Conservation (phyloP, 1,140 invertebrate species). For the Metopolophium dirhodum region DNA sequence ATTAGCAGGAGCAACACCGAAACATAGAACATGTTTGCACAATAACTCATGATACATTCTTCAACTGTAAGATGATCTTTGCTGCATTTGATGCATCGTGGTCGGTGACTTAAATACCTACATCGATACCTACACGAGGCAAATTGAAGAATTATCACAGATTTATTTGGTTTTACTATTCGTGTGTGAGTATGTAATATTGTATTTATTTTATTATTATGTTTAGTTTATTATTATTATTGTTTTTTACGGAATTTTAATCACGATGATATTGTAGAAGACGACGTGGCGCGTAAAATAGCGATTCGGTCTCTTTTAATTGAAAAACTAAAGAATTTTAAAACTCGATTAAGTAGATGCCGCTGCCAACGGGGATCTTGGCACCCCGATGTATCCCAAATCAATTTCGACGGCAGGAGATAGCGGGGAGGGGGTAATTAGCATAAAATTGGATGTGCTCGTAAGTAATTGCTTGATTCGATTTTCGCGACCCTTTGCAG, state of each 20-base stretch:
- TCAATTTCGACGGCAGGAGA: conserved; percentile 11
- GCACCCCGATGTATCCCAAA: conserved; percentile 52
- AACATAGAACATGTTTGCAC: too few relatives aligned
- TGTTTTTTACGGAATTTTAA: conserved; percentile 30
- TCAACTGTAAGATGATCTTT: too few relatives aligned
- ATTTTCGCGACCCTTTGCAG: conserved; percentile 18
- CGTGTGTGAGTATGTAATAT: neutral
- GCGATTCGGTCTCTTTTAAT: conserved; percentile 39
- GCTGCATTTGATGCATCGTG: too few relatives aligned
- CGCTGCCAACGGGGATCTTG: conserved; percentile 27
- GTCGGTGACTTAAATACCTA: neutral
- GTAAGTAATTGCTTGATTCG: conserved; percentile 57
- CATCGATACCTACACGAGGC: too few relatives aligned
- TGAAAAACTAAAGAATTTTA: conserved; percentile 57
- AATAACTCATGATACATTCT: too few relatives aligned
- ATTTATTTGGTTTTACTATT: neutral
- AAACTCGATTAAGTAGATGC: conserved; percentile 53
- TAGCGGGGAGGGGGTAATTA: conserved; percentile 33
- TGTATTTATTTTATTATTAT: neutral
- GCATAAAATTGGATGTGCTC: conserved; percentile 56
- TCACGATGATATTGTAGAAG: neutral
- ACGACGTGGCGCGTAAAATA: neutral
- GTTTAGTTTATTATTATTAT: neutral
- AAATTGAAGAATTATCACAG: neutral
- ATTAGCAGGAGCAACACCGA: too few relatives aligned